These are phyloP conservation scores for Anthoptus insignis DNA, from an alignment of 2,888 invertebrate species.

Conservation along the genomic window DNA sequence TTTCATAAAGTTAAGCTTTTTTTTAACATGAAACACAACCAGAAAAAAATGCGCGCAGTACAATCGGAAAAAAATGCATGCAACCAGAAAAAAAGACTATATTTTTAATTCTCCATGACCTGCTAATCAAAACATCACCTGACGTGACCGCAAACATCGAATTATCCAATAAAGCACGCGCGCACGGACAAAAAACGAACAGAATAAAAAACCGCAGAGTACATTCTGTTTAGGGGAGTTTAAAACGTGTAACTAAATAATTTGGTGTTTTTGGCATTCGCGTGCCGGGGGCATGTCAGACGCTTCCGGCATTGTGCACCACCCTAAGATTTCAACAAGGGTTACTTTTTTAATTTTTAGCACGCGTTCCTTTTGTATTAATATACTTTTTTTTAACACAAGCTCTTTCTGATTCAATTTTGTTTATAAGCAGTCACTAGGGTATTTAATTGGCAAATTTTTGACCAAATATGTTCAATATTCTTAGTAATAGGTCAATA, in stretches of 20 bases:
- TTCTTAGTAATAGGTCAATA: too few species aligned
- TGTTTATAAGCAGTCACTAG: too few species aligned
- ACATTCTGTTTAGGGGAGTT: constrained; percentile 55
- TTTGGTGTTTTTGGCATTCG: constrained; percentile 75
- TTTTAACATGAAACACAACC: too few species aligned
- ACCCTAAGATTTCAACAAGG: constrained; percentile 61
- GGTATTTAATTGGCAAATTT: too few species aligned
- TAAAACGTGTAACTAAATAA: constrained; percentile 76
- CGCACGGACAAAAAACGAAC: constrained; percentile 37
- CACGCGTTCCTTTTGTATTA: constrained; percentile 16
- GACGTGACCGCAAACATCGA: constrained; percentile 38
- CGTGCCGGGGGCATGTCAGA: constrained; percentile 75
- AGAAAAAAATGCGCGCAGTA: too few species aligned
- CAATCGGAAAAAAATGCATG: too few species aligned
- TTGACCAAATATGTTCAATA: too few species aligned
- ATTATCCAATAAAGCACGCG: constrained; percentile 39
- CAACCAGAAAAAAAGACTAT: not conserved
- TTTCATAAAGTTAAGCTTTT: too few species aligned
- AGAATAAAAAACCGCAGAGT: constrained; percentile 55
- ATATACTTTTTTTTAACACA: too few species aligned
- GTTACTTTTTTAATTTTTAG: constrained; percentile 42
- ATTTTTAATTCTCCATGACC: constrained; percentile 21
- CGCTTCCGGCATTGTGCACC: constrained; percentile 74
- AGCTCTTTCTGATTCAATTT: too few species aligned
- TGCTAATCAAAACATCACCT: constrained; percentile 41